Evolutionary conservation across 2,113 vertebrate genomes (phyloP).

Genomic region (Cynoglossus semilaevis): DNA sequence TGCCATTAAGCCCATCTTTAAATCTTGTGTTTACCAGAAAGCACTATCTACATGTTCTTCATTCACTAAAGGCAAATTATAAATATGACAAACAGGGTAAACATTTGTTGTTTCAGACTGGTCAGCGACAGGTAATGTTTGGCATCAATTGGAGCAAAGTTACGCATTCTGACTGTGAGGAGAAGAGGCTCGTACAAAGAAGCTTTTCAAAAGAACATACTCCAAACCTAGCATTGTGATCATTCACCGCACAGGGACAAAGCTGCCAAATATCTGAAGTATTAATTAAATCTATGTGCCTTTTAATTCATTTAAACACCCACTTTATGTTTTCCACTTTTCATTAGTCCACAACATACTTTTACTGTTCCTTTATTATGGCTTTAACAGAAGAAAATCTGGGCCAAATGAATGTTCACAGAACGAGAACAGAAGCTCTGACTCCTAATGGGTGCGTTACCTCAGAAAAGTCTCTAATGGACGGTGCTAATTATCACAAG

Average conservation of each 20-base stretch:
- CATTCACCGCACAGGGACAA: constrained; percentile 70
- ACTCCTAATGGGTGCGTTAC: constrained; percentile 79
- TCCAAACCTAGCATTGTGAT: constrained; percentile 69
- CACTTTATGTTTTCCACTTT: constrained; percentile 73
- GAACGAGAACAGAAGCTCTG: constrained; percentile 73
- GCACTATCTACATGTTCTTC: constrained; percentile 8
- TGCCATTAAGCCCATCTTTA: too few species aligned
- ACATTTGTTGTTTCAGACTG: constrained; percentile 20
- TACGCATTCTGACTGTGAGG: constrained; percentile 42
- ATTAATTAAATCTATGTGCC: constrained; percentile 77
- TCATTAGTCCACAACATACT: constrained; percentile 70
- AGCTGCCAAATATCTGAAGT: constrained; percentile 61
- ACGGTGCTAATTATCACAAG: constrained; percentile 77
- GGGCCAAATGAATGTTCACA: constrained; percentile 72
- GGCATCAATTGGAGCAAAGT: constrained; percentile 41
- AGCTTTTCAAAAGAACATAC: constrained; percentile 63
- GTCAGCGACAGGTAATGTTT: constrained; percentile 46
- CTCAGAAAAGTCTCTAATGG: constrained; percentile 80
- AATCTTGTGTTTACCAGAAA: too few species aligned
- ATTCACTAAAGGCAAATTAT: constrained; percentile 34
- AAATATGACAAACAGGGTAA: constrained; percentile 13
- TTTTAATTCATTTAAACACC: constrained; percentile 78
- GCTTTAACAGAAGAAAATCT: constrained; percentile 72
- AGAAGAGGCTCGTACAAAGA: constrained; percentile 50
- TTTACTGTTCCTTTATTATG: constrained; percentile 67